Evolutionary conservation across 1,140 invertebrate species (phyloP), one percentile per base, ranked within the genome.

Genomic region (Drosophila serrata): DNA sequence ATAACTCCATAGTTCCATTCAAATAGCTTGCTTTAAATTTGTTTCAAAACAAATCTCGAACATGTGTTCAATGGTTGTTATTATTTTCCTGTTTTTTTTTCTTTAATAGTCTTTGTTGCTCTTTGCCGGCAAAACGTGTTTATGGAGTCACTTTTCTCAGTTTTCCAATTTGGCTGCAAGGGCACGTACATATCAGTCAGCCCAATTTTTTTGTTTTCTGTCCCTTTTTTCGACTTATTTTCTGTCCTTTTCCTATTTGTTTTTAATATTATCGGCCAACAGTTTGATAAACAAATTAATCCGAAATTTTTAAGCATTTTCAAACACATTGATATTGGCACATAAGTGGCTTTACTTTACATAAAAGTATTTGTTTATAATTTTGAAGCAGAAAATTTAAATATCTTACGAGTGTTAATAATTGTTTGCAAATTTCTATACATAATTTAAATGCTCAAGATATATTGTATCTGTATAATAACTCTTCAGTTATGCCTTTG

Each of bases 251-350:
- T 13, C 12, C n/a, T 35, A 33, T 40, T 42, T 42, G 19, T 46
- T 39, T 49, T 27, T 24, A 45, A 24, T 27, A 57, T 56, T 22
- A 78, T 74, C 60, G 61, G 63, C 64, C 51, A 33, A 6, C 43
- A 56, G 43, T 51, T 77, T 81, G 77, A 76, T 73, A 85, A 84
- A 76, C 81, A 84, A 85, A 85, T 73, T 81, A 85, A 63, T 76
- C 45, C 53, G 43, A 58, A 56, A 72, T 72, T 84, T 37, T 37
- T 13, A 13, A 37, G 53, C 11, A 27, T 22, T 40, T 27, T 40
- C 27, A n/a, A 19, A 2, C n/a, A n/a, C 24, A n/a, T n/a, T n/a
- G 7, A 46, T 15, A 15, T 24, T 24, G 29, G 6, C 4, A 3
- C 6, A 15, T 35, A 6, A 55, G 8, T 49, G 9, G 15, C 15